Evolutionary conservation across 2,113 vertebrate species (phyloP), one percentile per base, ranked within the genome.

Genomic region (Seriola aureovittata): DNA sequence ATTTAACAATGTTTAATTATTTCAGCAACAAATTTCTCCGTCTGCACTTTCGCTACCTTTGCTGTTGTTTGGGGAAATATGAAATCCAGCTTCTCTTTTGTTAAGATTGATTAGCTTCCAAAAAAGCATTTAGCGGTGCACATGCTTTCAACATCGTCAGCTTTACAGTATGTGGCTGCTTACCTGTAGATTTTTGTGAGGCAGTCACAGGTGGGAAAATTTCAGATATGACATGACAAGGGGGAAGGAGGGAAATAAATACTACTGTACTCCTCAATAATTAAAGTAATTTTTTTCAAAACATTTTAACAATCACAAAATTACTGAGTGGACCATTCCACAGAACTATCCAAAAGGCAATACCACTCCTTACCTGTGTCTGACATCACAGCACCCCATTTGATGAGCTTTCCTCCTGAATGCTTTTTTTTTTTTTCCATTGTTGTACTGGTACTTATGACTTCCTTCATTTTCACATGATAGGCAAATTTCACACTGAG

Each of bases 1-100:
- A 78, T 75, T 76, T 79, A 73, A 65, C 25, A 23, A 19, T 70
- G 71, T 84, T 85, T 70, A 70, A 79, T 86, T 67, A 76, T 84
- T 71, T 36, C 62, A 77, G 60, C 34, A 48, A 63, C 55, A 42
- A 11, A 71, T 81, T 69, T 81, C 19, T 80, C 72, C 36, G 21
- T 14, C 2, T 3, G 71, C 48, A 63, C 57, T 64, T 69, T 79
- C 5, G 67, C n/a, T 32, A n/a, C 1, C 2, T 70, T 65, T 44
- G 63, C 36, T 66, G 32, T 78, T 75, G 48, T 84, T 81, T 6
- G 8, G 34, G 50, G 62, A 65, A 59, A 64, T 65, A 69, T 64
- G 29, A 80, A 84, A 71, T 19, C 14, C 60, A 54, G 44, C 29
- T 25, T 60, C 50, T 29, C 44, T 46, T 70, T 72, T 57, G 17